Conservation (phyloP, 1,140 invertebrate genomes). For the Tribolium castaneum region DNA sequence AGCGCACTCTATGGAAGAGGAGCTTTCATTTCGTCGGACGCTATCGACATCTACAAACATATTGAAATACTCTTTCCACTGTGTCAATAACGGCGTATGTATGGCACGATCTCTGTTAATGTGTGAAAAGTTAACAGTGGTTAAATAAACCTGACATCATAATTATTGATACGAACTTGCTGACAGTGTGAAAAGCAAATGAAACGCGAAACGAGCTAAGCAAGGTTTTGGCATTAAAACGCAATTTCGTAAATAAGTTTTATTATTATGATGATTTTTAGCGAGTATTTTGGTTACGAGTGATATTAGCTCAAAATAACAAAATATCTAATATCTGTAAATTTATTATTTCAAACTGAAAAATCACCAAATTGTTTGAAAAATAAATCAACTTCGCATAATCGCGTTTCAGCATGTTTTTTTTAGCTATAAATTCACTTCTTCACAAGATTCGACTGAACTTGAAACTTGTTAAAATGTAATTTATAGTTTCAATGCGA, state of each 20-base stretch:
- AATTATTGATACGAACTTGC: background rate
- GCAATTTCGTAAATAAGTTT: background rate
- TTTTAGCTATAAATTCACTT: too few relatives aligned
- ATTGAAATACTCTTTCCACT: background rate
- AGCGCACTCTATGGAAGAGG: constrained; percentile 27
- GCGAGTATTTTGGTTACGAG: background rate
- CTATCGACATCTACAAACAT: constrained; percentile 32
- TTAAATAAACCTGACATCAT: background rate
- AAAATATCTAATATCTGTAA: too few relatives aligned
- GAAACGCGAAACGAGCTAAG: background rate
- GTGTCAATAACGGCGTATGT: constrained; percentile 11
- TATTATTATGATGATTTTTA: background rate
- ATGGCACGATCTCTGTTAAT: constrained; percentile 7
- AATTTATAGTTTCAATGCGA: too few relatives aligned
- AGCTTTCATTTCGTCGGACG: background rate
- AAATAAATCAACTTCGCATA: too few relatives aligned
- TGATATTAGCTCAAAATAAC: too few relatives aligned
- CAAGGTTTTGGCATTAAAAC: background rate
- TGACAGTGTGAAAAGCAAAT: background rate
- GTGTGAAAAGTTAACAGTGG: constrained; percentile 1
- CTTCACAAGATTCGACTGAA: too few relatives aligned
- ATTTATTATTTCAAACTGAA: too few relatives aligned
- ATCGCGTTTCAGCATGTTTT: too few relatives aligned
- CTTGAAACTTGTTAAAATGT: too few relatives aligned
- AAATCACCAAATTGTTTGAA: too few relatives aligned